phyloP scores from a whole-genome alignment of 2,888 invertebrate genomes.

The Onchidella celtica region DNA sequence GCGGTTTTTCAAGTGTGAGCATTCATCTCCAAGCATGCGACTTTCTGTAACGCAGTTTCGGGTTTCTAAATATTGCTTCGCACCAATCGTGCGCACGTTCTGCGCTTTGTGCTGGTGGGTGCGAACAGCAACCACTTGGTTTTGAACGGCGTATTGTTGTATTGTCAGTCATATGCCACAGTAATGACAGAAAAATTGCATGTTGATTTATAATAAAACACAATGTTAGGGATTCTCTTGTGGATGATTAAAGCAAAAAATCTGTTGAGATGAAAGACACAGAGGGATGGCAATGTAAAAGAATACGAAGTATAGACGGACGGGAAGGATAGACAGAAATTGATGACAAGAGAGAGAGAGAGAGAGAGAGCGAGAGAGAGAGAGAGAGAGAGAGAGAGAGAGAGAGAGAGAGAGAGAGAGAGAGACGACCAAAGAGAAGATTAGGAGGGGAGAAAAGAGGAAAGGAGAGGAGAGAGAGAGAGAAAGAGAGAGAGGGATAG shows the following conservation, averaged over 20 bases:
- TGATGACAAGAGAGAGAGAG: neutral
- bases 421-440: too few relatives aligned
- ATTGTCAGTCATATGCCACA: neutral
- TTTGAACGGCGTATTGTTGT: neutral
- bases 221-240: neutral
- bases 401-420: constrained; percentile 6
- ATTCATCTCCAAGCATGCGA: constrained; percentile 9
- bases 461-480: neutral
- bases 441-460: neutral
- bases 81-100: neutral
- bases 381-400: constrained; percentile 15
- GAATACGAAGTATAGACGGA: neutral
- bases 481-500: too few relatives aligned
- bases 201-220: neutral
- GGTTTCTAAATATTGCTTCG: constrained; percentile 33
- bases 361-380: too few relatives aligned
- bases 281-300: neutral
- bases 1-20: neutral
- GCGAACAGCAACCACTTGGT: constrained; percentile 8
- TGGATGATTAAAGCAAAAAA: too few relatives aligned
- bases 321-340: neutral
- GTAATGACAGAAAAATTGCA: constrained; percentile 1
- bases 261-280: neutral
- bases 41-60: constrained; percentile 18
- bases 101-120: neutral